A percentile compares a stretch with the other conserved stretches of the same genome.
These are phyloP conservation scores for Penaeus vannamei DNA, from an alignment of 1,140 invertebrate species.

Conservation along the genomic window DNA sequence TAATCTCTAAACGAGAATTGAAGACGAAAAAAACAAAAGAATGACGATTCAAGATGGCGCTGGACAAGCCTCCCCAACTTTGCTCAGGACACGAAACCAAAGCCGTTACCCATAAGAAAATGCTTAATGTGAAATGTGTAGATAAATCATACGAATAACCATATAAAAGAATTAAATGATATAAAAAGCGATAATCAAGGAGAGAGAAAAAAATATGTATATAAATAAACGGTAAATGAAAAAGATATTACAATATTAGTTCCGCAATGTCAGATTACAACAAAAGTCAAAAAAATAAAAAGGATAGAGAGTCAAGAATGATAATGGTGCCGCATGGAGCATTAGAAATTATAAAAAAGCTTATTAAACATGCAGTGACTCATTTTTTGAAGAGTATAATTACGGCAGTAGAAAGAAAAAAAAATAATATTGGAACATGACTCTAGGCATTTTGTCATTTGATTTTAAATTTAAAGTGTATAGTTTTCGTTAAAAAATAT, in stretches of 20 bases:
- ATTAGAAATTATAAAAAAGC: not conserved
- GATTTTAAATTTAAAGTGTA: too few species aligned
- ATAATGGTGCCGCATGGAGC: too few species aligned
- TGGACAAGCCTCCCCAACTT: constrained; percentile 40
- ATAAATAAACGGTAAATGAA: too few species aligned
- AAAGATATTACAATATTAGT: too few species aligned
- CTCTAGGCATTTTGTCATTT: constrained; percentile 37
- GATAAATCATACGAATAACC: constrained; percentile 21
- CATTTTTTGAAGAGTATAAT: constrained; percentile 40
- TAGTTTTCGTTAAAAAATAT: too few species aligned
- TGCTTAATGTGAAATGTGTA: constrained; percentile 31
- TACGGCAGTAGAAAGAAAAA: not conserved
- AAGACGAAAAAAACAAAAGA: not conserved
- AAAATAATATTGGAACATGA: constrained; percentile 30
- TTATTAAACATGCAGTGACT: constrained; percentile 45
- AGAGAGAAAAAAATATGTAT: not conserved
- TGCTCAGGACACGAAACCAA: constrained; percentile 61
- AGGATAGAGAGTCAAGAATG: too few species aligned
- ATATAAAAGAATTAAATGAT: constrained; percentile 9
- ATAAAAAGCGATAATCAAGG: constrained; percentile 38
- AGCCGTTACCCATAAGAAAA: constrained; percentile 53
- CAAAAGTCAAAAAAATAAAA: too few species aligned
- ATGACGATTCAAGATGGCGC: not conserved
- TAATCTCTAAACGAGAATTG: not conserved
- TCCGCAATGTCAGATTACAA: too few species aligned